Evolutionary conservation across 2,888 invertebrate species (phyloP).

Genomic region (Barypeithes pellucidus): DNA sequence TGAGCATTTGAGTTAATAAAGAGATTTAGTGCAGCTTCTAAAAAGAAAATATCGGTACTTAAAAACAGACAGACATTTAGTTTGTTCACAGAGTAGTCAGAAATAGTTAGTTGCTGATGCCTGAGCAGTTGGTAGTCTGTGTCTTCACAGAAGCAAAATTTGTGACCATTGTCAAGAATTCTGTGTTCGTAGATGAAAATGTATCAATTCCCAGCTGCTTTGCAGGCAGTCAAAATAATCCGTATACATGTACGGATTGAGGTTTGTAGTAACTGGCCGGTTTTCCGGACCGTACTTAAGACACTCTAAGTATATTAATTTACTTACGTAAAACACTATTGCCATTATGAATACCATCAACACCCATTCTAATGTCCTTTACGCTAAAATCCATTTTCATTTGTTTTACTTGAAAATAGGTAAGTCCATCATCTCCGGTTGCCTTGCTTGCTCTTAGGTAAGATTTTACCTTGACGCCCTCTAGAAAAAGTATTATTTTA

Average conservation of each 20-base stretch:
- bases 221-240: no score
- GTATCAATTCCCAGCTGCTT: no score
- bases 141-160: no score
- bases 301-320: background rate
- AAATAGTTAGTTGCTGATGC: background rate
- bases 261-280: no score
- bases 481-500: no score
- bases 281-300: no score
- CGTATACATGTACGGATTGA: no score
- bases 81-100: no score
- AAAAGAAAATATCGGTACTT: constrained; percentile 57
- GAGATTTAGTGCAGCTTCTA: constrained; percentile 88
- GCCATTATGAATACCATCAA: constrained; percentile 86
- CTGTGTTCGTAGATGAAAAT: no score
- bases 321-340: constrained; percentile 86
- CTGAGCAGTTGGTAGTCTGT: no score
- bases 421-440: constrained; percentile 76
- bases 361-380: constrained; percentile 87
- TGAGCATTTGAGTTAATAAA: constrained; percentile 91
- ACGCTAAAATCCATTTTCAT: constrained; percentile 91
- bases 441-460: constrained; percentile 83
- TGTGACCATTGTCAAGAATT: no score
- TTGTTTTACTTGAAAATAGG: constrained; percentile 81
- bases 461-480: constrained; percentile 87
- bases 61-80: no score